Conservation (phyloP, 2,113 vertebrate species). For the Hydropotes inermis region DNA sequence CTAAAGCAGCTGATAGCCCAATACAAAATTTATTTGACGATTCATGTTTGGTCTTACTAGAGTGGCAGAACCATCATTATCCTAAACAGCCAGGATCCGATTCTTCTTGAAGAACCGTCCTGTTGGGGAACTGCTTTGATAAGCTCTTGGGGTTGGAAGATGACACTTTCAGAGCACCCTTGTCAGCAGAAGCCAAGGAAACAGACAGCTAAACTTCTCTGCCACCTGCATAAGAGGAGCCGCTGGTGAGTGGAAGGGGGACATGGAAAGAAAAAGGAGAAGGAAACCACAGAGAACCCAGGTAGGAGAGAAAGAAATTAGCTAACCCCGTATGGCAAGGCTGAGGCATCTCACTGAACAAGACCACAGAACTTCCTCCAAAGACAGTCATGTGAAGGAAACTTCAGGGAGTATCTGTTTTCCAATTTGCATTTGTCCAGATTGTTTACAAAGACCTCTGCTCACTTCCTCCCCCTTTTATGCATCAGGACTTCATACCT, state of each 20-base stretch:
- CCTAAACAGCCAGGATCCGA: background rate
- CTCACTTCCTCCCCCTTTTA: background rate
- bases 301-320: background rate
- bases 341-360: background rate
- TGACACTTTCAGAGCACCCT: background rate
- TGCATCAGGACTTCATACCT: background rate
- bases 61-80: background rate
- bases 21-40: background rate
- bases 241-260: background rate
- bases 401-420: background rate
- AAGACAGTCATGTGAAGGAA: background rate
- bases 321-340: background rate
- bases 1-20: background rate
- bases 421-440: background rate
- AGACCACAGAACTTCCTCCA: background rate
- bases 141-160: background rate
- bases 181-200: background rate
- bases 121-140: background rate
- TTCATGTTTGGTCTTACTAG: background rate
- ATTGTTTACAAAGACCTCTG: background rate
- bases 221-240: background rate
- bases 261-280: background rate
- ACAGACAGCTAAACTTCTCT: background rate
- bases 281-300: background rate
- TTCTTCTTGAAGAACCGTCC: background rate